Evolutionary conservation across 2,888 invertebrate genomes (phyloP), one percentile per base, ranked within the genome.

Genomic region (Thera obeliscata): DNA sequence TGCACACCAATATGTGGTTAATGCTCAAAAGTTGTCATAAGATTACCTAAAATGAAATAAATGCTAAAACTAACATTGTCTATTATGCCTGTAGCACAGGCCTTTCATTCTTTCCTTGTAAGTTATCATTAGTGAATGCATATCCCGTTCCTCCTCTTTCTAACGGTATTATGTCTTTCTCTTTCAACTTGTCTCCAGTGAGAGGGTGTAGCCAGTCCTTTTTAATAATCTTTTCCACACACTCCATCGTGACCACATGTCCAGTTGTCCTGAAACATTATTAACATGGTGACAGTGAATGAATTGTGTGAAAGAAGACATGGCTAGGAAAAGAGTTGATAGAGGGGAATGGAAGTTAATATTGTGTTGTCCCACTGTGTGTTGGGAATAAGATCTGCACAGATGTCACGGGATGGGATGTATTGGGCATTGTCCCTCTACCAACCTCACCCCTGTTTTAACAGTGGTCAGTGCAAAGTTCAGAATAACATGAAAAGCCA

Each of bases 81-180:
- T 95, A 22, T 22, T 22, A 97, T 46, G 96, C 97, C 88, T 98
- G 98, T 71, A 98, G 89, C 36, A 97, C 97, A 61, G 98, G 98
- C 64, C 98, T 94, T 75, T 96, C 96, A 84, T 97, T 96, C 86
- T 96, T 97, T 8, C 96, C 98, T 87, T 98, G 95, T 64, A 99
- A 93, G 76, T 96, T 96, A 50, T 95, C 94, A 85, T 99, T 99
- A 41, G 98, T 98, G 50, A 95, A 95, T 5, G 98, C 94, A 90
- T 98, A 99, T 11, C 99, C 99, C 12, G 99, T 99, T 49, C 99
- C 99, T 79, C 99, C 99, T 89, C 99, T 95, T 87, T 99, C 97
- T 81, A 99, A 87, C 4, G 95, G 95, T 82, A 99, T 99, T 41
- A 99, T 98, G 83, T 99, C 99, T 77, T 96, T 96, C 72, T 99